Evolutionary conservation across 1,140 invertebrate species (phyloP).

Genomic region (Kradibia gibbosae): DNA sequence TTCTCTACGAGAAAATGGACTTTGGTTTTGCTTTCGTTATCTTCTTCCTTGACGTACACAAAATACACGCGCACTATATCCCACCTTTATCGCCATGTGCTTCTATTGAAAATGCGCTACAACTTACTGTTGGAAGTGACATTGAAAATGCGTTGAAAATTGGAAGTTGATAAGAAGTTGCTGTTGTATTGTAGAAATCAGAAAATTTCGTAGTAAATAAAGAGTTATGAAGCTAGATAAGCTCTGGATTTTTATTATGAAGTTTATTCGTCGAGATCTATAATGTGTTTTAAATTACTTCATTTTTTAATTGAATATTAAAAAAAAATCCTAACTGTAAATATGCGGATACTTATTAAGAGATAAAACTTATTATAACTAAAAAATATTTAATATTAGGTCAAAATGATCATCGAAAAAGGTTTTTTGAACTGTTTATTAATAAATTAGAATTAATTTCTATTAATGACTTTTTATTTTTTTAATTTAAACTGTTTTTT

Average conservation of each 20-base stretch:
- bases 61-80: no score
- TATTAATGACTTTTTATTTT: no score
- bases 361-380: no score
- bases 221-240: slow-evolving; percentile 23
- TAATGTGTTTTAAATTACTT: no score
- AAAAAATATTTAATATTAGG: no score
- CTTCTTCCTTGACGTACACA: neutral
- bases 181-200: slow-evolving; percentile 18
- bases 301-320: no score
- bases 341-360: no score
- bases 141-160: slow-evolving; percentile 37
- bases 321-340: no score
- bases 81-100: neutral
- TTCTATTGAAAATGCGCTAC: slow-evolving; percentile 11
- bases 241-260: neutral
- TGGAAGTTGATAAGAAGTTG: slow-evolving; percentile 37
- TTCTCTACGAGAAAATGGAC: slow-evolving; percentile 29
- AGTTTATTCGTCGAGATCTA: slow-evolving; percentile 10
- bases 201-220: slow-evolving; percentile 7
- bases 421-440: no score
- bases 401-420: no score
- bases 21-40: slow-evolving; percentile 7
- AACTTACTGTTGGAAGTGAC: neutral
- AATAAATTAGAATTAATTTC: no score
- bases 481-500: no score